phyloP scores from a whole-genome alignment of 2,113 vertebrate species.

The Uria lomvia region DNA sequence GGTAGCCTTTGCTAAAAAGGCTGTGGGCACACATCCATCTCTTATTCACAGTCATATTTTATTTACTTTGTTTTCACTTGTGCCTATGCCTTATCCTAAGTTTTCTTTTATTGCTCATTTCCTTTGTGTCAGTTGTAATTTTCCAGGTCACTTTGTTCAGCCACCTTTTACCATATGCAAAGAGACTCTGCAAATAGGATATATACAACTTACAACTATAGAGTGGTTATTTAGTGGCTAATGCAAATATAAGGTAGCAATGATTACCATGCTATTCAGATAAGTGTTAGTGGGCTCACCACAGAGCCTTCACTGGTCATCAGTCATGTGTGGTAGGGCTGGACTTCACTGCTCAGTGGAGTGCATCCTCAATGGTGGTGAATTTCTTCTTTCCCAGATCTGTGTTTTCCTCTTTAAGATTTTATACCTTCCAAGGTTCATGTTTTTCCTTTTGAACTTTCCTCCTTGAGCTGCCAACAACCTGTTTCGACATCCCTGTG shows the following conservation, averaged over 20 bases:
- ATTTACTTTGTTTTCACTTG: constrained; percentile 28
- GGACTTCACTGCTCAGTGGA: neutral
- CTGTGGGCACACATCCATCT: neutral
- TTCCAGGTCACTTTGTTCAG: neutral
- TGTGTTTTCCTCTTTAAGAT: neutral
- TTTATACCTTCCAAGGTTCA: neutral
- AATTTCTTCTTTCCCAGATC: neutral
- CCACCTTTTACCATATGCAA: neutral
- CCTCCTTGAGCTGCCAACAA: neutral
- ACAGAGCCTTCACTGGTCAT: neutral
- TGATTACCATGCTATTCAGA: neutral
- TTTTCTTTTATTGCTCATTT: neutral
- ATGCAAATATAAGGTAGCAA: neutral
- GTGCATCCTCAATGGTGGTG: neutral
- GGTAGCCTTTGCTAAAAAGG: neutral
- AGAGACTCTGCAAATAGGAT: neutral
- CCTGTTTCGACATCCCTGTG: neutral
- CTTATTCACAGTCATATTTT: constrained; percentile 21
- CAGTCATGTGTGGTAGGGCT: neutral
- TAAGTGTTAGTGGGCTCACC: neutral
- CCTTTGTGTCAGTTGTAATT: neutral
- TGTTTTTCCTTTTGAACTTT: neutral
- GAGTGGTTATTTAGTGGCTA: neutral
- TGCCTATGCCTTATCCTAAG: neutral
- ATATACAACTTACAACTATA: neutral